Base-by-base conservation (phyloP, 2,113 vertebrate species). In the Aleadryas rufinucha region DNA sequence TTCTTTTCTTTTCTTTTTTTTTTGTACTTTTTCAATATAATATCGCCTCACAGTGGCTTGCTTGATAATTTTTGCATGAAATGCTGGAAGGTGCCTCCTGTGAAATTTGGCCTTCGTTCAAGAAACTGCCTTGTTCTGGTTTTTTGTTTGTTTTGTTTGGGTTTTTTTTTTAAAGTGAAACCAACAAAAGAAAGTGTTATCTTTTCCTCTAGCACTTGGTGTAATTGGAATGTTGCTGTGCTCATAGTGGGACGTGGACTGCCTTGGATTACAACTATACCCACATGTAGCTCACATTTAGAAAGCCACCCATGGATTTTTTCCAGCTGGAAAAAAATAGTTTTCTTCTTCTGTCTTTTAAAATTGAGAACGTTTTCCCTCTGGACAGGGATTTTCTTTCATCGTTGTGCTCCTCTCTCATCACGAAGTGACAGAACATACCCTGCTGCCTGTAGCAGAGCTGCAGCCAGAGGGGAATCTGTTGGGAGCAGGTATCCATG, bases 21-120 rank as follows among this genome's bases (percentile, higher is more conserved):
- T 42, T 44, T 28, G 44, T 31, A n/a, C 49, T 88, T 79, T 78
- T 84, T 72, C 82, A 90, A 85, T 85, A 95, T 79, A 53, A 90
- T 24, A 90, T 33, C 54, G 75, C 95, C 96, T 96, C 96, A 92
- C 87, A 90, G 93, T 95, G 95, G 93, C 71, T 80, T 68, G 49
- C 76, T 74, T 59, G 85, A 41, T 94, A 86, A 84, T 88, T 95
- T 88, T 88, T 93, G 75, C 82, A 49, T 53, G 84, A 59, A 91
- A 27, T 7, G 8, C 78, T 74, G 75, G 75, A 77, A 91, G 9
- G 50, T 84, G 64, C 63, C 81, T 90, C 68, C 74, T 93, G 82
- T 16, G 6, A 90, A 80, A 78, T 24, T 49, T 96, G 91, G 72
- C 80, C 31, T 59, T 47, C 56, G 78, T 66, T 81, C 94, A 95